These are phyloP conservation scores for Mamestra brassicae DNA, from an alignment of 2,888 invertebrate species.

Conservation along the genomic window DNA sequence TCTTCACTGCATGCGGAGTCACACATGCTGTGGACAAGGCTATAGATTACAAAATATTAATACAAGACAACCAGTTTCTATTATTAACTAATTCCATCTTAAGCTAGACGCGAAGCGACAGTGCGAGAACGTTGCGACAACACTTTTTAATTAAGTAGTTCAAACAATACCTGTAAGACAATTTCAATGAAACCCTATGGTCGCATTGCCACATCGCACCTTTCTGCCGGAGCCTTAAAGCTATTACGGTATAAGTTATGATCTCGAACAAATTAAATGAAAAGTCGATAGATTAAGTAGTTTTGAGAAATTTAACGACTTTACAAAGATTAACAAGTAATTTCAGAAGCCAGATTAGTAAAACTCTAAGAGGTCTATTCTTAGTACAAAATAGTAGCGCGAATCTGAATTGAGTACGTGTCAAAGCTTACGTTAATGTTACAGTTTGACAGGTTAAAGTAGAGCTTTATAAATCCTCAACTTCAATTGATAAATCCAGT, in stretches of 20 bases:
- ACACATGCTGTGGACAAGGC: conserved; percentile 93
- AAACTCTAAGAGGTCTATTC: not conserved
- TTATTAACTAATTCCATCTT: not conserved
- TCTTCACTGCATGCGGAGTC: conserved; percentile 95
- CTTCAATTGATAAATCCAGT: no score
- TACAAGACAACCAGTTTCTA: not conserved
- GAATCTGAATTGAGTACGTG: not conserved
- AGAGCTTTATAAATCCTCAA: not conserved
- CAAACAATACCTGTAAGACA: not conserved
- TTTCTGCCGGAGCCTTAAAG: not conserved
- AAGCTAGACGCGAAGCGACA: not conserved
- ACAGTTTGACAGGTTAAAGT: not conserved
- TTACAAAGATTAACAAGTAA: not conserved
- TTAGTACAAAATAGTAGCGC: not conserved
- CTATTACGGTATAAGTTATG: not conserved
- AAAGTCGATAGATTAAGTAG: not conserved
- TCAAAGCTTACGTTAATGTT: no score
- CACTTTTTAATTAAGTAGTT: not conserved
- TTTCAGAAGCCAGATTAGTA: not conserved
- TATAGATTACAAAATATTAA: conserved; percentile 40
- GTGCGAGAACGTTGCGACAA: not conserved
- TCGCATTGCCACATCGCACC: not conserved
- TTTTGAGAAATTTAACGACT: not conserved
- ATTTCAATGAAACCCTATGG: not conserved
- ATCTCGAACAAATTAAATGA: not conserved